Evolutionary conservation across 2,888 invertebrate species (phyloP).

Genomic region (Xanthostigma xanthostigma): DNA sequence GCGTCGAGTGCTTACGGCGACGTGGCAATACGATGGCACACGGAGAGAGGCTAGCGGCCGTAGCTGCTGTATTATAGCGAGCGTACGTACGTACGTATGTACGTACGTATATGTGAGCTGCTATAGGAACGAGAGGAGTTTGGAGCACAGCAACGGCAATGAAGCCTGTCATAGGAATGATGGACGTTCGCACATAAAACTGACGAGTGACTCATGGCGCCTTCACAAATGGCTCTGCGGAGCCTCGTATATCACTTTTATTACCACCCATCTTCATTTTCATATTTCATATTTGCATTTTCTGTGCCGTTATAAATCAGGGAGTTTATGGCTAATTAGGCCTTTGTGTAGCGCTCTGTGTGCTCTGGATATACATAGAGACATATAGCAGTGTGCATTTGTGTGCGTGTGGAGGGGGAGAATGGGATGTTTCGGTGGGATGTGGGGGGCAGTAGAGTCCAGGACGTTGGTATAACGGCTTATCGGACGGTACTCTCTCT

Average conservation of each 20-base stretch:
- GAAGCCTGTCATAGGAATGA: constrained; percentile 52
- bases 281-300: constrained; percentile 45
- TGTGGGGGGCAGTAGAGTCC: constrained; percentile 19
- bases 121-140: no score
- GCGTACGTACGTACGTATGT: no score
- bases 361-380: no score
- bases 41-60: no score
- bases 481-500: constrained; percentile 26
- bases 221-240: constrained; percentile 60
- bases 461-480: constrained; percentile 30
- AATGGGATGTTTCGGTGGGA: no score
- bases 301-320: constrained; percentile 46
- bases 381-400: constrained; percentile 12
- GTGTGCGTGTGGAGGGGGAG: constrained; percentile 24
- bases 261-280: constrained; percentile 48
- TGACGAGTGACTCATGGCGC: constrained; percentile 55
- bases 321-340: constrained; percentile 49
- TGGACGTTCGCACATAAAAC: constrained; percentile 59
- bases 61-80: no score
- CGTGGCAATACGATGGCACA: no score
- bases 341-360: constrained; percentile 20
- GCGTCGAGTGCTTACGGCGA: no score
- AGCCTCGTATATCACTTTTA: constrained; percentile 68
- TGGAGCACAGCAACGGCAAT: constrained; percentile 22
- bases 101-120: no score